Conservation (phyloP, 1,140 invertebrate species). For the Ridgeia piscesae region DNA sequence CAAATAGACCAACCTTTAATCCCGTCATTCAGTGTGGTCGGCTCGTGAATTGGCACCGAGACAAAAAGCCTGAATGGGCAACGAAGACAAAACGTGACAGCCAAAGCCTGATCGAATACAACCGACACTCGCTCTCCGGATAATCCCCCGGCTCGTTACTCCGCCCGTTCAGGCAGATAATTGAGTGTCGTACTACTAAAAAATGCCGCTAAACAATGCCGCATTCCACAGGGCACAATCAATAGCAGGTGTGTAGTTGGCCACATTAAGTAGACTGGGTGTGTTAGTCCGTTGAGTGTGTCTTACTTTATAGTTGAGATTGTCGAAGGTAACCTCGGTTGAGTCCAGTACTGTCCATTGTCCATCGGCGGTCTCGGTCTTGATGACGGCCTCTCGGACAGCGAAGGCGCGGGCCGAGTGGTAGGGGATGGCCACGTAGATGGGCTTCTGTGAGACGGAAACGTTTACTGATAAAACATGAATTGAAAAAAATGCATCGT, state of each 20-base stretch:
- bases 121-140: not conserved
- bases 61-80: not conserved
- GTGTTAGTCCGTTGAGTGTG: not conserved
- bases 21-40: not conserved
- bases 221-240: not conserved
- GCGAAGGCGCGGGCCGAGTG: conserved; percentile 33
- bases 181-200: not conserved
- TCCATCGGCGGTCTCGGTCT: conserved; percentile 40
- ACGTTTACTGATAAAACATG: not conserved
- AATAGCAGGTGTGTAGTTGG: not conserved
- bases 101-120: not conserved
- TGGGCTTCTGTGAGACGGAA: conserved; percentile 24
- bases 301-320: conserved; percentile 20
- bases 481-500: not conserved
- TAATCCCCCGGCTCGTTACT: not conserved
- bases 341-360: conserved; percentile 45
- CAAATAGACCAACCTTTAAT: not conserved
- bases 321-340: conserved; percentile 43
- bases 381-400: conserved; percentile 45
- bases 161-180: not conserved
- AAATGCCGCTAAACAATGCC: conserved; percentile 4
- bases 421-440: conserved; percentile 38
- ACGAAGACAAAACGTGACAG: not conserved
- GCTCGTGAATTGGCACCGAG: not conserved
- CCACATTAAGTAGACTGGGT: conserved; percentile 36